Conservation (phyloP, 2,888 invertebrate genomes). For the Amphipyra berbera region DNA sequence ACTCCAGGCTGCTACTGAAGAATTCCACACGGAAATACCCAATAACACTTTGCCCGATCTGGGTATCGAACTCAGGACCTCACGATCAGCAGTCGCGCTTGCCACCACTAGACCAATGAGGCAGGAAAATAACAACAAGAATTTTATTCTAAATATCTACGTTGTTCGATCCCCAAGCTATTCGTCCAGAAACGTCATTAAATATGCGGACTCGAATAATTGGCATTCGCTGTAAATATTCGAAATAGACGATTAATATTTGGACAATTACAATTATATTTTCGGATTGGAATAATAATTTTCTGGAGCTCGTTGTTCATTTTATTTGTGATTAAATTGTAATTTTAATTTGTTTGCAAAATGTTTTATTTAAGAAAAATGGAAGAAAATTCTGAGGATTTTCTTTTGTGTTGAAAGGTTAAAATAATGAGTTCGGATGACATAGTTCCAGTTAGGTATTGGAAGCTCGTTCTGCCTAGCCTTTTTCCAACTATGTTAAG, state of each 20-base stretch:
- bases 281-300: slow-evolving; percentile 34
- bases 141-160: slow-evolving; percentile 13
- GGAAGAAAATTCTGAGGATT: background rate
- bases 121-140: slow-evolving; percentile 5
- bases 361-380: slow-evolving; percentile 20
- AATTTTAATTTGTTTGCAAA: slow-evolving; percentile 16
- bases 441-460: no score
- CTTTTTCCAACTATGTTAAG: no score
- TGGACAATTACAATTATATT: slow-evolving; percentile 41
- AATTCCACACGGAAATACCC: no score
- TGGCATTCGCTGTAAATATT: slow-evolving; percentile 35
- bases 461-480: no score
- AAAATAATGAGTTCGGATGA: no score
- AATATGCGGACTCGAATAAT: slow-evolving; percentile 20
- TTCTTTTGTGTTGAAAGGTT: background rate
- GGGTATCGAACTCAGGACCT: no score
- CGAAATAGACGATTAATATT: slow-evolving; percentile 47
- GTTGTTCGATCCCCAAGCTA: slow-evolving; percentile 14
- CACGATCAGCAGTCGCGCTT: no score
- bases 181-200: slow-evolving; percentile 28
- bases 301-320: slow-evolving; percentile 13
- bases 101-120: no score
- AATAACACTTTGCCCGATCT: no score
- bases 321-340: slow-evolving; percentile 26
- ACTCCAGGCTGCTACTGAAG: no score